Percentiles rank a stretch among this genome's conserved stretches.
phyloP scores from a whole-genome alignment of 2,888 invertebrate species.

The Eumacrocentrus americanus region DNA sequence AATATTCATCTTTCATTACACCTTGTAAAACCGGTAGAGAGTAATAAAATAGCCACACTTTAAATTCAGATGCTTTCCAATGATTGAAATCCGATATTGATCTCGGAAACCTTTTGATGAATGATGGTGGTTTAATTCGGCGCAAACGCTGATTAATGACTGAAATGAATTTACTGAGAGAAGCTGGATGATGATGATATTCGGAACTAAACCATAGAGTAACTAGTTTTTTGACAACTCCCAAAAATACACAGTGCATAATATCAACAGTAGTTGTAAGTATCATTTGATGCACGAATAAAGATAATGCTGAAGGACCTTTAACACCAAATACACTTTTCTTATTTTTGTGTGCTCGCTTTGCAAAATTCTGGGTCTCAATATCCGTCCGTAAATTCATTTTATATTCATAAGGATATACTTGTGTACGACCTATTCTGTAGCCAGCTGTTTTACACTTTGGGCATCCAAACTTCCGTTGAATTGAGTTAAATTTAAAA shows the following conservation, averaged over 20 bases:
- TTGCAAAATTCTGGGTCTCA: not conserved
- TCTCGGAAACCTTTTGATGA: constrained; percentile 30
- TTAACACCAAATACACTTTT: constrained; percentile 27
- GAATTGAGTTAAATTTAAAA: constrained; percentile 24
- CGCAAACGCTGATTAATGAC: constrained; percentile 29
- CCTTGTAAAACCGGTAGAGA: constrained; percentile 35
- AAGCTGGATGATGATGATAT: constrained; percentile 14
- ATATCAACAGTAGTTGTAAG: constrained; percentile 20
- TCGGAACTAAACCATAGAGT: constrained; percentile 28
- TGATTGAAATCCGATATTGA: constrained; percentile 30
- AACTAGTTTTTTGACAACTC: constrained; percentile 28
- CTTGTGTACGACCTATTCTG: not conserved
- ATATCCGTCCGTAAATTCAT: not conserved
- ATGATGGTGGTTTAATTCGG: constrained; percentile 30
- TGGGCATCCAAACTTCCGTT: constrained; percentile 19
- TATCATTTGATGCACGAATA: not conserved
- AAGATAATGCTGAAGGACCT: constrained; percentile 28
- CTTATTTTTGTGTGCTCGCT: not conserved
- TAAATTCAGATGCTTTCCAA: constrained; percentile 40
- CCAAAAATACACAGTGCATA: constrained; percentile 34
- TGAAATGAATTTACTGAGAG: constrained; percentile 15
- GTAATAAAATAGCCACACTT: constrained; percentile 36
- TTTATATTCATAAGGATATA: not conserved
- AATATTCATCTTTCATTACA: constrained; percentile 32
- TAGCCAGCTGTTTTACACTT: constrained; percentile 5